phyloP scores from a whole-genome alignment of 2,888 invertebrate genomes.

The Corbicula japonica region DNA sequence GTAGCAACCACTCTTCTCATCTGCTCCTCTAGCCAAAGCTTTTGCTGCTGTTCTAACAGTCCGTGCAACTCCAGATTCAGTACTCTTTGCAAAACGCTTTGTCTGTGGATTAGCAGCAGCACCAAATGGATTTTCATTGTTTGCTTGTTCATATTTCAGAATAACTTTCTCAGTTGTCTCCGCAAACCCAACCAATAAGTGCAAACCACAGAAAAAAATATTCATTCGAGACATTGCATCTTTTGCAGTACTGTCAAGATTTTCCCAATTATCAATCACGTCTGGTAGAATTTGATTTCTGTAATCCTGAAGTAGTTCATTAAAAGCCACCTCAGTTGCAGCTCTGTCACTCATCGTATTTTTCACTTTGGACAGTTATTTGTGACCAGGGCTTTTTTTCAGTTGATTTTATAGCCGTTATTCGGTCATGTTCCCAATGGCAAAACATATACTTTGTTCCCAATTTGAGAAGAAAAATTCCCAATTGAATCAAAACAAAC shows the following conservation, averaged over 20 bases:
- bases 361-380: constrained; percentile 11
- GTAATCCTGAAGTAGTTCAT: constrained; percentile 11
- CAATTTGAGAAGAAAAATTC: no score
- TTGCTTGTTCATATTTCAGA: constrained; percentile 3
- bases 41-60: constrained; percentile 21
- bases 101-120: constrained; percentile 11
- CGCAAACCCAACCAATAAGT: constrained; percentile 16
- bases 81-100: background rate
- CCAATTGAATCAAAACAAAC: no score
- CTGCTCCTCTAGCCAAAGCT: constrained; percentile 30
- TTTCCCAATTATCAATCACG: constrained; percentile 20
- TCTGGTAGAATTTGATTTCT: constrained; percentile 10
- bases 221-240: constrained; percentile 20
- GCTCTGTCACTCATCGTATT: constrained; percentile 23
- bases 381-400: no score
- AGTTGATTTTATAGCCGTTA: no score
- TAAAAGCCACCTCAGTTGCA: constrained; percentile 19
- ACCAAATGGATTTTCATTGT: background rate
- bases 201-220: constrained; percentile 26
- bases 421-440: no score
- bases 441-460: no score
- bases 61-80: constrained; percentile 1
- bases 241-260: constrained; percentile 15
- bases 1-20: constrained; percentile 38
- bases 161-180: constrained; percentile 22